Evolutionary conservation across 2,113 vertebrate species (phyloP).

Genomic region (Rhynchopsitta pachyrhyncha): DNA sequence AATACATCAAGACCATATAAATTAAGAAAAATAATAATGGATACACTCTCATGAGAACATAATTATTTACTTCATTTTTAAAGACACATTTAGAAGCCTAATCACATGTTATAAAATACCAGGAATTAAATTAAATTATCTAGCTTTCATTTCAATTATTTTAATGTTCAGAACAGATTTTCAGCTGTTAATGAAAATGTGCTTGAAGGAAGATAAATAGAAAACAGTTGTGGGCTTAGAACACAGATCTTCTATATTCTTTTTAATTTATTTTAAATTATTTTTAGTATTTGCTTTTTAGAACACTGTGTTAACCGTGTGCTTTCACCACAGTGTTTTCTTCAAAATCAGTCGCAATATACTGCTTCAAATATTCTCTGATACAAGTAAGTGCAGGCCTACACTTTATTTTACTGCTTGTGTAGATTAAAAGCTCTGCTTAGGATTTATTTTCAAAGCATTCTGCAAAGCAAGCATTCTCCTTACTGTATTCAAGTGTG

Average conservation of each 20-base stretch:
- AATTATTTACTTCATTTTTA: not conserved
- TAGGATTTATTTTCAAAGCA: constrained; percentile 11
- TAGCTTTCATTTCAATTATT: not conserved
- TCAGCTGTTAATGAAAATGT: not conserved
- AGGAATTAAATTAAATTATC: not conserved
- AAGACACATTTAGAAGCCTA: not conserved
- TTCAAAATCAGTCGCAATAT: not conserved
- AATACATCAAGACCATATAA: not conserved
- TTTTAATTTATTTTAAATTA: not conserved
- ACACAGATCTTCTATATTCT: not conserved
- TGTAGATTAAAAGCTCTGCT: not conserved
- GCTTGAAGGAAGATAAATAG: not conserved
- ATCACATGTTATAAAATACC: not conserved
- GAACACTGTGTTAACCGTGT: not conserved
- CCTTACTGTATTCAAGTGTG: not conserved
- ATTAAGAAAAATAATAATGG: not conserved
- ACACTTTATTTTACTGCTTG: not conserved
- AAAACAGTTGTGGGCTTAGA: not conserved
- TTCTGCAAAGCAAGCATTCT: constrained; percentile 6
- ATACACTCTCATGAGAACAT: not conserved
- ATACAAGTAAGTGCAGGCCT: not conserved
- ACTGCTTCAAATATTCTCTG: not conserved
- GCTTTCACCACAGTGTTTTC: not conserved
- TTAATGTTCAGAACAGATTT: not conserved
- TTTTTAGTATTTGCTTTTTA: not conserved